These are phyloP conservation scores for Myanophis thanlyinensis DNA, from an alignment of 2,113 vertebrate species.

Conservation along the genomic window DNA sequence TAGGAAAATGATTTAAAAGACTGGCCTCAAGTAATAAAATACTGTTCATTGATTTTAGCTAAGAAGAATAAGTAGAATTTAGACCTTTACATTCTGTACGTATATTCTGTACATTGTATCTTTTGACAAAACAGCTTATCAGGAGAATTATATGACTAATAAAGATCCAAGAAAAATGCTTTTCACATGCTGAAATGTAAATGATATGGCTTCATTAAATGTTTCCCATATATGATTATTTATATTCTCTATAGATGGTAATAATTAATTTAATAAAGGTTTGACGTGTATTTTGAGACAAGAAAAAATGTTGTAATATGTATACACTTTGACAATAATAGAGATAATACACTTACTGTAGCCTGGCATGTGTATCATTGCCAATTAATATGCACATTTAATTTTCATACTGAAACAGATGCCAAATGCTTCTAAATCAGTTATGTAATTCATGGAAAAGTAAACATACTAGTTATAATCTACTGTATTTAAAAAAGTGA, in stretches of 20 bases:
- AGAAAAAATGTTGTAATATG: constrained; percentile 12
- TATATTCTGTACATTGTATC: neutral
- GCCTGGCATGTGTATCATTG: constrained; percentile 24
- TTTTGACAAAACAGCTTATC: neutral
- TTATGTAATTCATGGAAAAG: neutral
- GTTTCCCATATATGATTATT: constrained; percentile 42
- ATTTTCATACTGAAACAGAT: constrained; percentile 29
- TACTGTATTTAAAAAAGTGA: neutral
- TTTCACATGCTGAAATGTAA: constrained; percentile 42
- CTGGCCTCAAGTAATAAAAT: neutral
- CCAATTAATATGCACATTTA: constrained; percentile 36
- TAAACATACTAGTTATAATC: neutral
- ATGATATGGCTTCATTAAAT: constrained; percentile 26
- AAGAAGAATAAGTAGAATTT: neutral
- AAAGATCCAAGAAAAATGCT: constrained; percentile 40
- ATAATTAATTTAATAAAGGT: constrained; percentile 36
- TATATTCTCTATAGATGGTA: constrained; percentile 12
- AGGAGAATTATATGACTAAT: constrained; percentile 26
- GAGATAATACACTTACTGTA: constrained; percentile 2
- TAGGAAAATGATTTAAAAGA: neutral
- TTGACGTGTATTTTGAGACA: constrained; percentile 3
- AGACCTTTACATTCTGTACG: neutral
- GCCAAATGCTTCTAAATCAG: constrained; percentile 32
- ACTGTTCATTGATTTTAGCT: neutral
- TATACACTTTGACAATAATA: constrained; percentile 26